phyloP scores from a whole-genome alignment of 2,888 invertebrate species.

The Clostera curtula region DNA sequence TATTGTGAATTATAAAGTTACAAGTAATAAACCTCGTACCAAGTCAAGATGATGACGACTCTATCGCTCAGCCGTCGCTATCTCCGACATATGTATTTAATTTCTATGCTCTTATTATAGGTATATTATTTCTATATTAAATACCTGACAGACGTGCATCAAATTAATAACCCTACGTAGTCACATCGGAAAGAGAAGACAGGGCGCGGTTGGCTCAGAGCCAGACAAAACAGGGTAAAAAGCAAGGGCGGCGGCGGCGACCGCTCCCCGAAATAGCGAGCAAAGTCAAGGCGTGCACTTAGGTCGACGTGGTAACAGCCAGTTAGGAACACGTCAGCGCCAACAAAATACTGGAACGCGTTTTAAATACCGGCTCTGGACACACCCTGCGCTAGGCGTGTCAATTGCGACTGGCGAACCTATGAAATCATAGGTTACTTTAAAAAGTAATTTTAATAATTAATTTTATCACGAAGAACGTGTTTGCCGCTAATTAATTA shows the following conservation, averaged over 20 bases:
- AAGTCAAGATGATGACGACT: too few relatives aligned
- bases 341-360: constrained; percentile 15
- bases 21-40: too few relatives aligned
- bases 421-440: constrained; percentile 25
- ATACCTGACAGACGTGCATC: too few relatives aligned
- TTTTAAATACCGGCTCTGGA: constrained; percentile 22
- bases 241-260: constrained; percentile 60
- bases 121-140: too few relatives aligned
- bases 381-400: constrained; percentile 34
- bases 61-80: too few relatives aligned
- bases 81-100: too few relatives aligned
- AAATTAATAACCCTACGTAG: constrained; percentile 35
- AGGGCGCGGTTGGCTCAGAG: constrained; percentile 57
- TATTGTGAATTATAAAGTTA: too few relatives aligned
- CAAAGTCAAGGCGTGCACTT: constrained; percentile 68
- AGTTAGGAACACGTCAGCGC: constrained; percentile 25
- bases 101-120: too few relatives aligned
- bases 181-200: constrained; percentile 38
- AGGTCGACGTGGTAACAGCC: constrained; percentile 29
- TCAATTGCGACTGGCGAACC: constrained; percentile 15
- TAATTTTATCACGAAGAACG: constrained; percentile 13
- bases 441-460: constrained; percentile 31
- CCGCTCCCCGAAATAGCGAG: constrained; percentile 70
- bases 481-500: not conserved
- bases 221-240: constrained; percentile 72